A percentile compares a stretch with the other conserved stretches of the same genome.
phyloP scores from a whole-genome alignment of 2,888 invertebrate genomes.

The Troides aeacus region DNA sequence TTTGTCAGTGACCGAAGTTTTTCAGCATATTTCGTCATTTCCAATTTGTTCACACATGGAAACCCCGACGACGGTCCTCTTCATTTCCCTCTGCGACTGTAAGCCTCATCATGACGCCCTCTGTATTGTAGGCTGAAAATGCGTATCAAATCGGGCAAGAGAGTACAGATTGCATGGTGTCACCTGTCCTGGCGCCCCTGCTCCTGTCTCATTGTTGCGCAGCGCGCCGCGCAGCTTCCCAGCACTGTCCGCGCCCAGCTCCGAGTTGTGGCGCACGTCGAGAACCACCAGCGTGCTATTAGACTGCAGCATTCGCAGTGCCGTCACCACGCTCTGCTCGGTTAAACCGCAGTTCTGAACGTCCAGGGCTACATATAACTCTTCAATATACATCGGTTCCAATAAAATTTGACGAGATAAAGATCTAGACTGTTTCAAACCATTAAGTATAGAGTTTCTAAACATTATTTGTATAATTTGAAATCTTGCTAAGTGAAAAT shows the following conservation, averaged over 20 bases:
- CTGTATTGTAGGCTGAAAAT: no score
- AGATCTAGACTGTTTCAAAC: no score
- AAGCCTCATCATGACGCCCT: no score
- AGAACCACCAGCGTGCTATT: conserved; percentile 85
- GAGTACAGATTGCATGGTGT: neutral
- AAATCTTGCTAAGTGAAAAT: no score
- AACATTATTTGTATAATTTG: no score
- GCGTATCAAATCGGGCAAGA: no score
- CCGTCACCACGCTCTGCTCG: conserved; percentile 78
- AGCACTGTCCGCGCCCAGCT: conserved; percentile 69
- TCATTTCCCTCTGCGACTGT: no score
- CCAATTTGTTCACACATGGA: no score
- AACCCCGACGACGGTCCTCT: no score
- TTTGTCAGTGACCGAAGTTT: no score
- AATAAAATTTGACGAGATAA: neutral
- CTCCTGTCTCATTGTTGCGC: conserved; percentile 56
- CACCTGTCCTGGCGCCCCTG: conserved; percentile 69
- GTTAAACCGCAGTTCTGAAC: conserved; percentile 87
- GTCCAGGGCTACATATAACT: conserved; percentile 81
- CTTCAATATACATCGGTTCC: neutral
- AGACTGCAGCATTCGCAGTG: conserved; percentile 81
- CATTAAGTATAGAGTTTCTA: no score
- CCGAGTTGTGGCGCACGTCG: conserved; percentile 83
- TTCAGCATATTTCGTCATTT: no score
- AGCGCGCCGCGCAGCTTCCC: conserved; percentile 72